phyloP scores from a whole-genome alignment of 2,888 invertebrate species.

The Hirtodrosophila histrioides region DNA sequence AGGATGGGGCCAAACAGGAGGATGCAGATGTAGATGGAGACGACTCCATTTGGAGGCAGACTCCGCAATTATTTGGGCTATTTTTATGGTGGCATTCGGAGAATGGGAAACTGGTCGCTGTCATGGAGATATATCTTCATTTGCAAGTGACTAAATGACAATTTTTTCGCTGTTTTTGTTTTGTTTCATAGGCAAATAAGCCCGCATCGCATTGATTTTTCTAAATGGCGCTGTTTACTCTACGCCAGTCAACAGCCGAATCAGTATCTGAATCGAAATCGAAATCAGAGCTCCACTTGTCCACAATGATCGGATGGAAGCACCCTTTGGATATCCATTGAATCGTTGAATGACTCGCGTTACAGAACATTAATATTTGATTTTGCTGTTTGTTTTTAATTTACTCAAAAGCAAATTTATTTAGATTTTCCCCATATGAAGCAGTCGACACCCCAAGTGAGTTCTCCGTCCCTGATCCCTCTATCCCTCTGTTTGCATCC shows the following conservation, averaged over 20 bases:
- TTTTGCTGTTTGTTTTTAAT: conserved; percentile 79
- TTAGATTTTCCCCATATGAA: conserved; percentile 48
- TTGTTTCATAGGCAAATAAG: conserved; percentile 43
- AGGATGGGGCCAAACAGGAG: conserved; percentile 16
- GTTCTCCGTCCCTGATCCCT: background rate
- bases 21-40: conserved; percentile 43
- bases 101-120: conserved; percentile 2
- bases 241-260: conserved; percentile 33
- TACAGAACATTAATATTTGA: conserved; percentile 79
- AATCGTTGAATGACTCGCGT: conserved; percentile 55
- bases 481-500: conserved; percentile 11
- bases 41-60: conserved; percentile 54
- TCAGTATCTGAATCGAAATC: conserved; percentile 8
- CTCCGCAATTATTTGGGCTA: conserved; percentile 40
- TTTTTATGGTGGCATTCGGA: conserved; percentile 33
- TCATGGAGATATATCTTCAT: conserved; percentile 38
- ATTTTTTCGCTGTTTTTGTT: conserved; percentile 44
- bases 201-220: conserved; percentile 54
- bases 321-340: conserved; percentile 34
- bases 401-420: conserved; percentile 72
- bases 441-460: conserved; percentile 35
- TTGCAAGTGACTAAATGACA: conserved; percentile 62
- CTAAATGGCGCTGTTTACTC: conserved; percentile 60
- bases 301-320: conserved; percentile 50
- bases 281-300: conserved; percentile 25